Percentiles rank a stretch among this genome's conserved stretches.
These are phyloP conservation scores for Muscicapa adusta DNA, from an alignment of 2,113 vertebrate species.

Conservation along the genomic window DNA sequence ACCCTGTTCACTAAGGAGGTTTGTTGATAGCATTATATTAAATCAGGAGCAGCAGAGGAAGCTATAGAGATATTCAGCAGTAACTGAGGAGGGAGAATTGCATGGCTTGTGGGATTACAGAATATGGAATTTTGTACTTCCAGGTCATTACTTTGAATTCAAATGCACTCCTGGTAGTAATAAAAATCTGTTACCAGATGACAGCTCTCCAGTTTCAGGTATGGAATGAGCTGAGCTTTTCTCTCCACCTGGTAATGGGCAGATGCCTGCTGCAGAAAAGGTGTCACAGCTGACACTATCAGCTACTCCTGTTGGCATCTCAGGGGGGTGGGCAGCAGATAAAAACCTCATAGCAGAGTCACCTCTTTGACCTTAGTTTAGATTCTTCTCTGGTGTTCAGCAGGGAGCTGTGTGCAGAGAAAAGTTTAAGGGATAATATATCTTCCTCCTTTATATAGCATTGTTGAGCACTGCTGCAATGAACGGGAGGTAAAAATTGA, in stretches of 20 bases:
- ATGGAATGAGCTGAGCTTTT: background rate
- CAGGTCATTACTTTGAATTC: slow-evolving; percentile 41
- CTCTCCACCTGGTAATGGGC: slow-evolving; percentile 6
- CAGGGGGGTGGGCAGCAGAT: background rate
- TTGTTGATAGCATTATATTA: slow-evolving; percentile 29
- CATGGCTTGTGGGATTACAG: slow-evolving; percentile 8
- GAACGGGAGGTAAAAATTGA: background rate
- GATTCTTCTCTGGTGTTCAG: background rate
- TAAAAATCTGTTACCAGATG: slow-evolving; percentile 49
- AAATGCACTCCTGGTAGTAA: slow-evolving; percentile 27
- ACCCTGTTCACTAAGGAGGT: background rate
- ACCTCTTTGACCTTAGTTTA: background rate
- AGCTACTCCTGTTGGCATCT: background rate
- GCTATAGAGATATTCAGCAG: slow-evolving; percentile 15
- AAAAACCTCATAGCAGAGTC: background rate
- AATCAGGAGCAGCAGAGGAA: background rate
- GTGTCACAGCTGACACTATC: background rate
- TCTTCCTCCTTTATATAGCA: background rate
- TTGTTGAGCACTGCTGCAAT: background rate
- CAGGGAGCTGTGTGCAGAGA: background rate
- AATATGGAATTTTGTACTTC: slow-evolving; percentile 43
- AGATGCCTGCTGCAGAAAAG: background rate
- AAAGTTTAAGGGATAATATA: background rate
- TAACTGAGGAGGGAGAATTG: slow-evolving; percentile 19
- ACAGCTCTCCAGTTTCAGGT: background rate